Evolutionary conservation across 1,140 invertebrate species (phyloP), one percentile per base, ranked within the genome.

Genomic region (Apis dorsata): DNA sequence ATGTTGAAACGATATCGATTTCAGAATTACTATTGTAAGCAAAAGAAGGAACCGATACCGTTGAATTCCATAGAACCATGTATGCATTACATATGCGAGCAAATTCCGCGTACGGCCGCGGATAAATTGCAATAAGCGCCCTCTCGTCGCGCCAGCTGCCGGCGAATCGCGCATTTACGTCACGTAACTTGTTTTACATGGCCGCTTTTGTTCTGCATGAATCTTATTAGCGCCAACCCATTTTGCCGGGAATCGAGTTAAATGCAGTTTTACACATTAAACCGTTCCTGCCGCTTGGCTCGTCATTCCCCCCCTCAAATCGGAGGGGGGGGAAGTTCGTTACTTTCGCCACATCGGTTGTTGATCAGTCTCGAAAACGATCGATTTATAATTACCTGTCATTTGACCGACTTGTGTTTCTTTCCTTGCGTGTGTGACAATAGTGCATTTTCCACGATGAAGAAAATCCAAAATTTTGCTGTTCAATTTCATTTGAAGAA

Each of bases 101-200:
- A 70, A 89, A 88, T 89, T 87, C 71, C 83, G 49, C 53, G 53
- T 69, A 82, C 21, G 19, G 72, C 15, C 44, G 57, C 28, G 79
- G 75, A 88, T 85, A 86, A 90, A 89, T 90, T 90, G 90, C 79
- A 79, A 78, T 79, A 75, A 83, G 84, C 62, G 44, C 53, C 75
- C 70, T 85, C 81, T 69, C 49, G 83, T 71, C 81, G 76, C 79
- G 70, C 44, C 80, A 55, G 75, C 87, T 81, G 57, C 72, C 85
- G 74, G 83, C 81, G 89, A 88, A 91, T 92, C 88, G 88, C 85
- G 90, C 87, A 92, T 91, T 91, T 89, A 88, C 87, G 89, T 91
- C 91, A 92, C 90, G 91, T 92, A 92, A 91, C 88, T 86, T 91
- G 90, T 92, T 92, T 92, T 91, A 92, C 87, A 90, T 89, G 86